phyloP scores from a whole-genome alignment of 2,113 vertebrate species.

The Zingel zingel region DNA sequence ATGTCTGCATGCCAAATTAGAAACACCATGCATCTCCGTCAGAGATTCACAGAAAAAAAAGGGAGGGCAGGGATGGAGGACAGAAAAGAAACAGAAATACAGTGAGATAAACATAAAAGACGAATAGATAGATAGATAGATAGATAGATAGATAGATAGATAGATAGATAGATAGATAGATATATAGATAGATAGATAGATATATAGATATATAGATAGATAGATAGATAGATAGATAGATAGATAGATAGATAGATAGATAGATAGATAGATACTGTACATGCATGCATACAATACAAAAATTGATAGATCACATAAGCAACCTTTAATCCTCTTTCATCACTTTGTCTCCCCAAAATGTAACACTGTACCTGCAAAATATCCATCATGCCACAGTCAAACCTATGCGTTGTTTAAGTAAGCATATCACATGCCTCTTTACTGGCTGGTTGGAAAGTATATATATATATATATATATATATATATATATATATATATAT shows the following conservation, averaged over 20 bases:
- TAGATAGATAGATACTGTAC: constrained; percentile 31
- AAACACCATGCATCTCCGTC: constrained; percentile 90
- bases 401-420: constrained; percentile 34
- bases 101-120: constrained; percentile 44
- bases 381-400: constrained; percentile 22
- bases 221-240: constrained; percentile 59
- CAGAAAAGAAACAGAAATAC: constrained; percentile 54
- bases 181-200: constrained; percentile 43
- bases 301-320: constrained; percentile 18
- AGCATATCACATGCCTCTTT: constrained; percentile 36
- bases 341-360: constrained; percentile 16
- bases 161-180: constrained; percentile 44
- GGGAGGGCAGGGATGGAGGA: constrained; percentile 47
- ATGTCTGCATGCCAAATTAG: constrained; percentile 92
- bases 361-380: constrained; percentile 15
- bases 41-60: constrained; percentile 82
- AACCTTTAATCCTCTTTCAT: constrained; percentile 38
- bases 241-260: constrained; percentile 42
- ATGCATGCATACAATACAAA: background rate
- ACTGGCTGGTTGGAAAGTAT: constrained; percentile 15
- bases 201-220: constrained; percentile 56
- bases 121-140: constrained; percentile 54
- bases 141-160: constrained; percentile 58
- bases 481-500: background rate
- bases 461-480: background rate